Evolutionary conservation across 2,113 vertebrate genomes (phyloP).

Genomic region (Climacteris rufus): DNA sequence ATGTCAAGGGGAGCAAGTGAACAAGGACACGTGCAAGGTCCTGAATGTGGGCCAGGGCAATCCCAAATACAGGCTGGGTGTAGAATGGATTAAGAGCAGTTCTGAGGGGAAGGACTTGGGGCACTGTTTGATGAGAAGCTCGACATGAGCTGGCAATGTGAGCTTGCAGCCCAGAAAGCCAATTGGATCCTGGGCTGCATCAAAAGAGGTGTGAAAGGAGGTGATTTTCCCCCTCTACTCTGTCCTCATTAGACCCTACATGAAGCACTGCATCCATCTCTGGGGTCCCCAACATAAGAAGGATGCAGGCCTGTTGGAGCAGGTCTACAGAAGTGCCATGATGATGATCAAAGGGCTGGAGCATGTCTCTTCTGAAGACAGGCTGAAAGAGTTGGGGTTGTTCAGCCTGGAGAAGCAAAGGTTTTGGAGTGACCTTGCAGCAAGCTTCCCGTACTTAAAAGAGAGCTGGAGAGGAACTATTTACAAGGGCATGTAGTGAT

Average conservation of each 20-base stretch:
- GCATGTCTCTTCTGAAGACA: not conserved
- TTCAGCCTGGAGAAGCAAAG: not conserved
- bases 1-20: not conserved
- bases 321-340: not conserved
- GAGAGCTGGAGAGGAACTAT: not conserved
- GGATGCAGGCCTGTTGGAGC: not conserved
- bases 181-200: not conserved
- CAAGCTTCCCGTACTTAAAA: not conserved
- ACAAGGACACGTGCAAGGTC: not conserved
- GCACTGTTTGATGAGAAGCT: not conserved
- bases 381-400: not conserved
- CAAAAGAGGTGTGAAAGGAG: not conserved
- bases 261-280: not conserved
- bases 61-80: not conserved
- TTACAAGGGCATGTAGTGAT: not conserved
- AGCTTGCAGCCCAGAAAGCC: not conserved
- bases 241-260: not conserved
- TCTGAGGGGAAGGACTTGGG: not conserved
- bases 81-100: not conserved
- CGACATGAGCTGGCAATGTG: not conserved
- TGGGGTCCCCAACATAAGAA: not conserved
- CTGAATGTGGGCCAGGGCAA: not conserved
- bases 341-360: not conserved
- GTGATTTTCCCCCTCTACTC: not conserved
- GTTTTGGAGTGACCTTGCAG: not conserved